These are phyloP conservation scores for Takifugu rubripes DNA, from an alignment of 2,797 vertebrate genomes.

Conservation along the genomic window DNA sequence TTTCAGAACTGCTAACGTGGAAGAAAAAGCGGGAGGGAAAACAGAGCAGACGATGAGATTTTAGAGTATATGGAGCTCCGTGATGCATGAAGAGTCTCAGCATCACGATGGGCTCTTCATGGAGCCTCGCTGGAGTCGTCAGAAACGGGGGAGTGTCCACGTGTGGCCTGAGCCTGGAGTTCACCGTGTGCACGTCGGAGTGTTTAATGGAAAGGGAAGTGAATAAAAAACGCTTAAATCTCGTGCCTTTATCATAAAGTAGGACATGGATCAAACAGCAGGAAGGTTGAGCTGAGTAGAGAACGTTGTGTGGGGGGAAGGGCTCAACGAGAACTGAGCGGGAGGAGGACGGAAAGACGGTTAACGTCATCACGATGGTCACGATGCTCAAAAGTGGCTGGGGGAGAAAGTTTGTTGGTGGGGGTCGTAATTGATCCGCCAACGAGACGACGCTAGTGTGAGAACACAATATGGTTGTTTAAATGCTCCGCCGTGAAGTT, in stretches of 20 bases:
- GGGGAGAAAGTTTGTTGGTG: constrained; percentile 19
- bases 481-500: no score
- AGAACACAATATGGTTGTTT: no score
- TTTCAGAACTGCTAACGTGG: background rate
- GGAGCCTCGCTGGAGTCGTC: constrained; percentile 14
- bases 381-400: no score
- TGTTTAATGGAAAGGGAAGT: background rate
- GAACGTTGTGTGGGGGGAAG: constrained; percentile 35
- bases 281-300: constrained; percentile 12
- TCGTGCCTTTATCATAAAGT: no score
- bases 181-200: background rate
- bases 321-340: constrained; percentile 41
- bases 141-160: background rate
- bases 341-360: constrained; percentile 65
- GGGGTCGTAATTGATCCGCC: no score
- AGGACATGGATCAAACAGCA: no score
- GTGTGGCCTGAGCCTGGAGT: background rate
- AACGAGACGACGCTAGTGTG: no score
- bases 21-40: constrained; percentile 31
- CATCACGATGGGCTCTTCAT: constrained; percentile 13
- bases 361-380: constrained; percentile 62
- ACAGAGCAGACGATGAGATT: constrained; percentile 24
- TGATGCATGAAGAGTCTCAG: constrained; percentile 45
- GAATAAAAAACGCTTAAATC: background rate
- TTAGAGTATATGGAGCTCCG: constrained; percentile 37